These are phyloP conservation scores for Zeugodacus cucurbitae DNA, from an alignment of 1,140 invertebrate genomes.

Conservation along the genomic window DNA sequence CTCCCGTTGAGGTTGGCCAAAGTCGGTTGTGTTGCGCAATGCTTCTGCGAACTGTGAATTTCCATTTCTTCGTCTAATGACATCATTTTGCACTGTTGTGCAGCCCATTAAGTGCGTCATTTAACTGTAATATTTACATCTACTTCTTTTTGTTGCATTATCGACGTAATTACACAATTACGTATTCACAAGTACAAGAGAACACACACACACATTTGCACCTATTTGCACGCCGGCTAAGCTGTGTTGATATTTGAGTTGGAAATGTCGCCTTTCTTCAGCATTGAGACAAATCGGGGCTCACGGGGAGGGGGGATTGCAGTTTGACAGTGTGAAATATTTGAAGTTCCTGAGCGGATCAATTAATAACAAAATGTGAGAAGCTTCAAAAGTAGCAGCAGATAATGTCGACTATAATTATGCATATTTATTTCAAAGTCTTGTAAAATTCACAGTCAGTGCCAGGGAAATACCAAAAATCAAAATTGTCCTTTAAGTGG, in stretches of 20 bases:
- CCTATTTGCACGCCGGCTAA: neutral
- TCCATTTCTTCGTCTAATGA: neutral
- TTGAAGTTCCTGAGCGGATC: too few species aligned
- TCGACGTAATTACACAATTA: neutral
- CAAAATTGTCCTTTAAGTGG: too few species aligned
- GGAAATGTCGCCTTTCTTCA: neutral
- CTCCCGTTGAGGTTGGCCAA: neutral
- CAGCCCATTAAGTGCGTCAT: constrained; percentile 1
- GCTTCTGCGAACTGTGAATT: neutral
- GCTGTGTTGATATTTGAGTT: neutral
- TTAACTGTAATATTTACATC: neutral
- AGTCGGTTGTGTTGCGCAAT: neutral
- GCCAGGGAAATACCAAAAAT: too few species aligned
- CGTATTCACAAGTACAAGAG: neutral
- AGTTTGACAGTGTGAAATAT: too few species aligned
- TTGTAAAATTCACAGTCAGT: too few species aligned
- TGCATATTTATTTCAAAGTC: too few species aligned
- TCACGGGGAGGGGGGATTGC: too few species aligned
- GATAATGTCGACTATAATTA: too few species aligned
- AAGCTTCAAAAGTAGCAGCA: too few species aligned
- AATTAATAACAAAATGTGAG: too few species aligned
- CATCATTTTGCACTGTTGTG: neutral
- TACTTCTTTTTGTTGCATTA: neutral
- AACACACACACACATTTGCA: neutral
- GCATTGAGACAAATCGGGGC: neutral